phyloP scores from a whole-genome alignment of 2,888 invertebrate genomes.

The Caenorhabditis uteleia region DNA sequence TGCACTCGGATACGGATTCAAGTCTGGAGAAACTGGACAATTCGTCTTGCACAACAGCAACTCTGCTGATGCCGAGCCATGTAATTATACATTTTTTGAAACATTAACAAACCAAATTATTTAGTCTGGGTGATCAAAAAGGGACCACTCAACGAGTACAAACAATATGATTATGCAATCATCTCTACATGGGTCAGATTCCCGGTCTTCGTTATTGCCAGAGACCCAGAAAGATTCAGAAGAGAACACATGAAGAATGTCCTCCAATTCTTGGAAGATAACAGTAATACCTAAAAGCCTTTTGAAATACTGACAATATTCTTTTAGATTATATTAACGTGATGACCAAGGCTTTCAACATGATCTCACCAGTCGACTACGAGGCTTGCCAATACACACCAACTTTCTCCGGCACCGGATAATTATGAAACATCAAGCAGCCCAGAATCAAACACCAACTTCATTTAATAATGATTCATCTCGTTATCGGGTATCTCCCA shows the following conservation, averaged over 20 bases:
- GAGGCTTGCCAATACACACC: conserved; percentile 70
- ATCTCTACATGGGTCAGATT: conserved; percentile 67
- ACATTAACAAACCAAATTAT: conserved; percentile 14
- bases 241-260: conserved; percentile 68
- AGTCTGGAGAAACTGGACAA: conserved; percentile 69
- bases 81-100: conserved; percentile 41
- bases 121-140: conserved; percentile 70
- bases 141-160: conserved; percentile 70
- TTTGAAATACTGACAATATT: background rate
- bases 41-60: conserved; percentile 70
- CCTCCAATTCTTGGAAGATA: conserved; percentile 69
- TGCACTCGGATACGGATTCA: conserved; percentile 70
- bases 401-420: conserved; percentile 69
- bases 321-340: conserved; percentile 70
- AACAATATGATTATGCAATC: conserved; percentile 70
- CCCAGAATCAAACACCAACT: too few relatives aligned
- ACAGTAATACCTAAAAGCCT: conserved; percentile 54
- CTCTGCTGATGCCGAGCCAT: conserved; percentile 69
- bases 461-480: too few relatives aligned
- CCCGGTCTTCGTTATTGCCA: conserved; percentile 70
- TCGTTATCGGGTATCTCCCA: conserved; percentile 29
- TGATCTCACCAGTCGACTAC: conserved; percentile 70
- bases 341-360: conserved; percentile 70
- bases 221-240: conserved; percentile 68
- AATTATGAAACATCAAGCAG: too few relatives aligned